phyloP scores from a whole-genome alignment of 2,888 invertebrate genomes.

The Hipparchia semele region DNA sequence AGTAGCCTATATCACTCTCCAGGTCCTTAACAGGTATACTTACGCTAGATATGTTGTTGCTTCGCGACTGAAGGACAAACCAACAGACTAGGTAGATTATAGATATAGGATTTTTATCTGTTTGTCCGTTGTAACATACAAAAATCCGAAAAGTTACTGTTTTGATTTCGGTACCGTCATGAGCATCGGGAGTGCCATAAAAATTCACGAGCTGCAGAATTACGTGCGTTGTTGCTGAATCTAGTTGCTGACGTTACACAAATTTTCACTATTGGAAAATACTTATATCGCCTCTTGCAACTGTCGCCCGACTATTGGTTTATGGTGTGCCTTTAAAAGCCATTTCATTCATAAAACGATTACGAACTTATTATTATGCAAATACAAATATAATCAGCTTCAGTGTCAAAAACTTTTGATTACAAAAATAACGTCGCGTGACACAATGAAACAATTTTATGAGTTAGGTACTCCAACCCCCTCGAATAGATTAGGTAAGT shows the following conservation, averaged over 20 bases:
- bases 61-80: too few species aligned
- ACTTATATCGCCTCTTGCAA: not conserved
- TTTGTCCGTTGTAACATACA: too few species aligned
- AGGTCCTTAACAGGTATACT: too few species aligned
- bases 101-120: too few species aligned
- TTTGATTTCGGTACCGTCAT: too few species aligned
- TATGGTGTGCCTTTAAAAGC: not conserved
- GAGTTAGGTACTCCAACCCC: slow-evolving; percentile 20
- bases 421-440: slow-evolving; percentile 14
- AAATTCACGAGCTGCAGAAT: too few species aligned
- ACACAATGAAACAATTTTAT: slow-evolving; percentile 12
- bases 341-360: slow-evolving; percentile 13
- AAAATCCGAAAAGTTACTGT: too few species aligned
- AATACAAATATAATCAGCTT: not conserved
- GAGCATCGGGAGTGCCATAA: too few species aligned
- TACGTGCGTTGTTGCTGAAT: too few species aligned
- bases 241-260: not conserved
- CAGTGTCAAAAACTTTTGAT: slow-evolving; percentile 14
- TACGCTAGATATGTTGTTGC: too few species aligned
- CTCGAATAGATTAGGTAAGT: slow-evolving; percentile 26
- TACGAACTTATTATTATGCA: slow-evolving; percentile 8
- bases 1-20: too few species aligned
- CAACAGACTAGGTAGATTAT: too few species aligned
- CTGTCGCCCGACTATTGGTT: not conserved
- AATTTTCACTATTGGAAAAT: not conserved